These are phyloP conservation scores for Mormyrus proboscirostris DNA, from an alignment of 2,797 vertebrate species.

Conservation along the genomic window DNA sequence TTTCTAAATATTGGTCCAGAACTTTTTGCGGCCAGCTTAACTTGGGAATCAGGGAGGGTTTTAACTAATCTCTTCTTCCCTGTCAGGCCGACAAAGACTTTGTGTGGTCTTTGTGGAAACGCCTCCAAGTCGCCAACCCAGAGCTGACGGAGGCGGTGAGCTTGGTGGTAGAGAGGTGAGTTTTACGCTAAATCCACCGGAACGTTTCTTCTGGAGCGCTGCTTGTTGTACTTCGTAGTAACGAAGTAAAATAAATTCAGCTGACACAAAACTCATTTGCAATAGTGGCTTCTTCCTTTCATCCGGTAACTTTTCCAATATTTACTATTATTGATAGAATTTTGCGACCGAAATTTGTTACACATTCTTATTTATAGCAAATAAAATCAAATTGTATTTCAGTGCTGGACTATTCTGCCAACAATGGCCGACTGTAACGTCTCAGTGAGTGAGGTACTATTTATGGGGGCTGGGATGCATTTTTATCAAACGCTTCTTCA, in stretches of 20 bases:
- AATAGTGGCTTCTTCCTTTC: not conserved
- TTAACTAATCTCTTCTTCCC: constrained; percentile 30
- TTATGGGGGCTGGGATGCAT: not conserved
- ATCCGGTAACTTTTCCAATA: not conserved
- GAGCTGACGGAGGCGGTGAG: constrained; percentile 81
- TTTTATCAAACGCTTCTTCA: not conserved
- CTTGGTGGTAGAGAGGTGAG: constrained; percentile 86
- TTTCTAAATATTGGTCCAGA: not conserved
- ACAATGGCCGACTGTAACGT: not conserved
- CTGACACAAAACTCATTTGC: not conserved
- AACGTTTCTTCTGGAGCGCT: not conserved
- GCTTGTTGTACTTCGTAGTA: too few species aligned
- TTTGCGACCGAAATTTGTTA: not conserved
- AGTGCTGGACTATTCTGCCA: not conserved
- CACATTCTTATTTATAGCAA: not conserved
- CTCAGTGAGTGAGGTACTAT: not conserved
- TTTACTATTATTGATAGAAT: not conserved
- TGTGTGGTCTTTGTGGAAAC: constrained; percentile 93
- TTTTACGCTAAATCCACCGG: not conserved
- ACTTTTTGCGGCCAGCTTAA: not conserved
- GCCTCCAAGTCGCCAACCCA: constrained; percentile 77
- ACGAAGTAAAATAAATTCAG: not conserved
- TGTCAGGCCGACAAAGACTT: constrained; percentile 91
- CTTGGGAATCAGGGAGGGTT: not conserved
- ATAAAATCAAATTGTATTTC: not conserved